Evolutionary conservation across 2,113 vertebrate genomes (phyloP), one percentile per base, ranked within the genome.

Genomic region (Morone chrysops): DNA sequence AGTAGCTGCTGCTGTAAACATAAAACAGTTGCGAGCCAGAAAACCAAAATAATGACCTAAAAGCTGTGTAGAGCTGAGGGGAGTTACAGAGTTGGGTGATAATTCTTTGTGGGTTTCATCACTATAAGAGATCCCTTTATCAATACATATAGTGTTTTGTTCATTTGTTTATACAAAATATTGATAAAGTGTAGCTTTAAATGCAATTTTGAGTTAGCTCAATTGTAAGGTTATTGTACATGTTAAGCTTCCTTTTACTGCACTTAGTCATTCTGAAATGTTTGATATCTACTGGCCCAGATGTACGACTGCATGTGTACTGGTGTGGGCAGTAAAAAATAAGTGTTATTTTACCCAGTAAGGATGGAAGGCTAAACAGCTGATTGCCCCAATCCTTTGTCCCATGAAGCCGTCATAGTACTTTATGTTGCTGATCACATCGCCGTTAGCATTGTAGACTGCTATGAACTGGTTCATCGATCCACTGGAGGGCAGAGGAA

Each of bases 331-430:
- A 25, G 25, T 65, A 2, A 66, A 0, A 1, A 1, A 14, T 12
- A 22, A 18, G 13, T 45, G 56, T n/a, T 9, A 18, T 12, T 56
- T 92, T 95, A 99, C 98, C 98, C 98, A 99, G 94, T 98, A 96
- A 0, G 98, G 98, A 88, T 99, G 98, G 94, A 99, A 99, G 75
- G 98, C 97, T 91, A 99, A 88, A 92, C 98, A 99, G 97, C 97
- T 99, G 96, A 99, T 99, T 92, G 98, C 98, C 3, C 98, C 98
- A 0, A 99, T 98, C 61, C 98, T 94, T 14, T 99, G 98, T 8
- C 98, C 98, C 98, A 99, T 99, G 91, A 99, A 99, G 25, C 98
- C 98, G 3, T 99, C 98, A 0, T 99, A 99, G 95, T 99, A 99
- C 57, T 99, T 99, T 89, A 99, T 99, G 84, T 98, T 97, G 95